phyloP scores from a whole-genome alignment of 2,888 invertebrate species.

The Biston betularia region DNA sequence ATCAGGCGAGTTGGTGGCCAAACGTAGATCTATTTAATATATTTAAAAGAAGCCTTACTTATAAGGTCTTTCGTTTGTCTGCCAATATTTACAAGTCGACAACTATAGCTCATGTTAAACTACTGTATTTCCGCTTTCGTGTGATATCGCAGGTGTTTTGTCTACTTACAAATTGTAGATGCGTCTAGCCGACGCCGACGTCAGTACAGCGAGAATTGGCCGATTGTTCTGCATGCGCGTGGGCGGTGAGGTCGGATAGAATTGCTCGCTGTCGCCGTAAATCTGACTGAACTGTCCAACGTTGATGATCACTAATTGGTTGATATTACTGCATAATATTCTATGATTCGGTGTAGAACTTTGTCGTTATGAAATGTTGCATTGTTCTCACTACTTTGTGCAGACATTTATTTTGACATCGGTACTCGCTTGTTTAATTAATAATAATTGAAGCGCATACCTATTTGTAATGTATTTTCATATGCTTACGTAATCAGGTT shows the following conservation, averaged over 20 bases:
- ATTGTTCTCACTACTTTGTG: not conserved
- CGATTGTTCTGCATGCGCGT: slow-evolving; percentile 30
- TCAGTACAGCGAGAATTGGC: slow-evolving; percentile 20
- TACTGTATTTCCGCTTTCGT: slow-evolving; percentile 17
- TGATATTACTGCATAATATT: slow-evolving; percentile 13
- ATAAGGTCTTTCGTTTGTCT: not conserved
- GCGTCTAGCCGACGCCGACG: not conserved
- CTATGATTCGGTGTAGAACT: slow-evolving; percentile 1
- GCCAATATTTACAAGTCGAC: not conserved
- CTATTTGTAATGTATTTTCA: not conserved
- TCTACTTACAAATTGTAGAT: slow-evolving; percentile 14
- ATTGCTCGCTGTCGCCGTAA: slow-evolving; percentile 30
- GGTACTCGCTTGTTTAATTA: not conserved
- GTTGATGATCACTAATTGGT: slow-evolving; percentile 29
- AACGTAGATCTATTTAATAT: not conserved
- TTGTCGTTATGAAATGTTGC: not conserved
- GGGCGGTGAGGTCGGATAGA: slow-evolving; percentile 34
- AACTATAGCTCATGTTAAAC: not conserved
- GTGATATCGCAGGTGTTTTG: slow-evolving; percentile 5
- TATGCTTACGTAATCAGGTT: slow-evolving; percentile 7
- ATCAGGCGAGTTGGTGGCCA: too few relatives aligned
- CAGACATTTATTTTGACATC: not conserved
- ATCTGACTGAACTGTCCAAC: slow-evolving; percentile 29
- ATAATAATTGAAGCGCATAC: slow-evolving; percentile 2
- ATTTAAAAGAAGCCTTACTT: too few relatives aligned